A percentile compares a stretch with the other conserved stretches of the same genome.
Conservation (phyloP, 2,113 vertebrate genomes). For the Hyperoodon ampullatus region DNA sequence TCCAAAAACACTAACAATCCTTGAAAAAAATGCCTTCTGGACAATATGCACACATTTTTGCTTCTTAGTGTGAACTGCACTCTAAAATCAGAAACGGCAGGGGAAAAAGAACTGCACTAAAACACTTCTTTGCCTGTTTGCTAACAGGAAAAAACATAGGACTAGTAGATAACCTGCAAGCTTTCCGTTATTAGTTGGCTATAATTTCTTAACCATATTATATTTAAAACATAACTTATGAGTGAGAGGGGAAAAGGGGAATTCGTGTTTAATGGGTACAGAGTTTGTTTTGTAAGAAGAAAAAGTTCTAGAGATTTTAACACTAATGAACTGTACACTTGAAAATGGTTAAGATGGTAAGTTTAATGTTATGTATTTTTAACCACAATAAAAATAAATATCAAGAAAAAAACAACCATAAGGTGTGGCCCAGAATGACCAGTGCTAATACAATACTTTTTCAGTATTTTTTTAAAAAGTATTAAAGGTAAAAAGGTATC, state of each 20-base stretch:
- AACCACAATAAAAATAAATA: neutral
- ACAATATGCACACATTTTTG: neutral
- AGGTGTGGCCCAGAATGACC: neutral
- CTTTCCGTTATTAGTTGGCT: slow-evolving; percentile 16
- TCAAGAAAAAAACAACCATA: neutral
- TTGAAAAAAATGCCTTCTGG: neutral
- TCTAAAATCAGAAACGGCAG: neutral
- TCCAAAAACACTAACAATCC: neutral
- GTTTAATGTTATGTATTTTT: neutral
- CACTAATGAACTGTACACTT: neutral
- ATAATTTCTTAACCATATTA: slow-evolving; percentile 35
- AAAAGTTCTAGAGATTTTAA: neutral
- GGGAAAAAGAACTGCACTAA: neutral
- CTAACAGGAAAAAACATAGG: neutral
- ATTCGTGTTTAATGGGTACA: neutral
- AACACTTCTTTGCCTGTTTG: neutral
- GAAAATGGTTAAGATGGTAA: neutral
- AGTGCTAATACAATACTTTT: neutral
- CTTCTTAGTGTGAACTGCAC: neutral
- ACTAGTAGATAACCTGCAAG: neutral
- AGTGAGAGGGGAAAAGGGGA: neutral
- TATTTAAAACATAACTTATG: neutral
- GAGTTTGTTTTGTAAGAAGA: neutral
- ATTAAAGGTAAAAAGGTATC: neutral
- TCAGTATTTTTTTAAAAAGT: neutral